These are phyloP conservation scores for Lasiurus cinereus DNA, from an alignment of 2,113 vertebrate genomes.

Conservation along the genomic window DNA sequence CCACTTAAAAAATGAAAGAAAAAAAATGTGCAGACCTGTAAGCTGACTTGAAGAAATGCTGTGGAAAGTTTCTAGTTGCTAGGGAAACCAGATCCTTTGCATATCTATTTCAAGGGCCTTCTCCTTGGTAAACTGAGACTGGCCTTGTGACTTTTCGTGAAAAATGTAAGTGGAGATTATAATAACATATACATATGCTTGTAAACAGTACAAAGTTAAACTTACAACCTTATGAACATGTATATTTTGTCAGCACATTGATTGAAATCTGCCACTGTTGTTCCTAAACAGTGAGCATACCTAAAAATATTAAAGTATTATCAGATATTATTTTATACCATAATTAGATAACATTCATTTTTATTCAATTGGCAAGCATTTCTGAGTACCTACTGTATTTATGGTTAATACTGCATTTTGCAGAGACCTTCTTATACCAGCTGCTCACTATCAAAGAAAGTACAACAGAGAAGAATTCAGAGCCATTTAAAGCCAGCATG, in stretches of 20 bases:
- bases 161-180: slow-evolving; percentile 52
- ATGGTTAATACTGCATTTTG: not conserved
- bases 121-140: slow-evolving; percentile 76
- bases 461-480: not conserved
- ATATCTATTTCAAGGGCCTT: slow-evolving; percentile 73
- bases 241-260: not conserved
- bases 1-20: slow-evolving; percentile 81
- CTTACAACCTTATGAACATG: not conserved
- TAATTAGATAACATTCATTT: not conserved
- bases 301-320: not conserved
- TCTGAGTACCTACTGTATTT: not conserved
- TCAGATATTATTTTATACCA: not conserved
- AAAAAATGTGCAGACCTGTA: slow-evolving; percentile 82
- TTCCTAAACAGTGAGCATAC: not conserved
- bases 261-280: not conserved
- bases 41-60: slow-evolving; percentile 83
- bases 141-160: slow-evolving; percentile 53
- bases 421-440: not conserved
- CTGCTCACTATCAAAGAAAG: not conserved
- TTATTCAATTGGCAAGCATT: not conserved
- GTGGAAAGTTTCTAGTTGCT: slow-evolving; percentile 82
- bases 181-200: not conserved
- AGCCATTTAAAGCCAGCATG: not conserved
- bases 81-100: slow-evolving; percentile 81
- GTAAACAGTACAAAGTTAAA: not conserved